Evolutionary conservation across 2,113 vertebrate genomes (phyloP), one percentile per base, ranked within the genome.

Genomic region (Carassius auratus): DNA sequence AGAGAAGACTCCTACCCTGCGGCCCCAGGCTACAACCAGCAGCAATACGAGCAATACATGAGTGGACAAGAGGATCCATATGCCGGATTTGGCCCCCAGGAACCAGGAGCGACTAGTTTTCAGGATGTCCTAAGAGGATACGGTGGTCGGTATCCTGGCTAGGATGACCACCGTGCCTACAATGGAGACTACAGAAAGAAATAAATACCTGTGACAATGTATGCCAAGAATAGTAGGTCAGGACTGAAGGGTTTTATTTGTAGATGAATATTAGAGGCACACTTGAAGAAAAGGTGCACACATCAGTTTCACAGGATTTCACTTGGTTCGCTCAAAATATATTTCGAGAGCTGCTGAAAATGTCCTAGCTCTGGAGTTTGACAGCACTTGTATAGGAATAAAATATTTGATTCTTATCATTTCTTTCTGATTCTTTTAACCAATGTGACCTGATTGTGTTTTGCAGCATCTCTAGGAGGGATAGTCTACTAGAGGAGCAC

Each of bases 61-160:
- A 95, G 94, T 0, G 94, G 94, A 38, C 94, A 95, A 89, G 94
- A 94, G 85, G 94, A 95, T 86, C 89, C 94, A 8, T 92, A 92
- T 81, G 90, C 92, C 81, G 61, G 90, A 61, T 94, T 92, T 76
- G 89, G 83, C 62, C 81, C 91, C 2, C 85, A 89, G 57, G 86
- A 94, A 3, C 91, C 90, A 64, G 90, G 91, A 1, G 84, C 91
- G 71, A 84, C 92, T 74, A 95, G 88, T 59, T 90, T 95, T 71
- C 93, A 95, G 87, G 94, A 95, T 90, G 90, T 94, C 85, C 89
- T 94, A 85, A 91, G 92, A 68, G 91, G 84, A 62, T 95, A 94
- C 13, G 91, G 91, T 79, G 92, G 92, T 85, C 93, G 91, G 73
- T 92, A 74, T 88, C 91, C 90, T 0, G 91, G 91, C 19, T 93